phyloP scores from a whole-genome alignment of 92 coral and sea anemone species.

The Anthopleura xanthogrammica region DNA sequence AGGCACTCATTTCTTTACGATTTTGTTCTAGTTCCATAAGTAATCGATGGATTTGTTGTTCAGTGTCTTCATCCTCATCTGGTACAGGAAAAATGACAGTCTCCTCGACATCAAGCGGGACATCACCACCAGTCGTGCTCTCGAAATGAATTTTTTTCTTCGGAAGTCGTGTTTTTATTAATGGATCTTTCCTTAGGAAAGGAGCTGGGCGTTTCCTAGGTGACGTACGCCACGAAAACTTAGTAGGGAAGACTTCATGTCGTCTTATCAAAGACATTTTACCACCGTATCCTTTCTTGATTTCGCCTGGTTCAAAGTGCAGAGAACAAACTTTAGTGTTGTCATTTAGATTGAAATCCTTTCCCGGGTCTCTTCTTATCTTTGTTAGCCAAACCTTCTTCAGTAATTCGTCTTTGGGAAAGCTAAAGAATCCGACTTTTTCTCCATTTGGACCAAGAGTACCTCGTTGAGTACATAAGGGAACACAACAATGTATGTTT shows the following conservation, averaged over 20 bases:
- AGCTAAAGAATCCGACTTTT: neutral
- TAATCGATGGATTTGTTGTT: too few species aligned
- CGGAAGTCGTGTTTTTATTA: too few species aligned
- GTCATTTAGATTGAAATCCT: neutral
- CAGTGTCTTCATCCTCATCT: too few species aligned
- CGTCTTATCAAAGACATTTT: slow-evolving; percentile 18
- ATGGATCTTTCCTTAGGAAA: neutral
- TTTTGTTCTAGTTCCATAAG: too few species aligned
- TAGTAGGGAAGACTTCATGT: slow-evolving; percentile 20
- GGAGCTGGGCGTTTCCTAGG: slow-evolving; percentile 22
- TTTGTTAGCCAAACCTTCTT: slow-evolving; percentile 19
- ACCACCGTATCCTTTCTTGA: slow-evolving; percentile 34
- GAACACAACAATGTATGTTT: neutral
- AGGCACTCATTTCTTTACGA: too few species aligned
- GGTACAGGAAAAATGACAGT: too few species aligned
- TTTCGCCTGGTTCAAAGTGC: slow-evolving; percentile 28
- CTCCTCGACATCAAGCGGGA: too few species aligned
- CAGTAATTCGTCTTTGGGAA: neutral
- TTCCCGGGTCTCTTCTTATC: slow-evolving; percentile 17
- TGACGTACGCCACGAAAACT: slow-evolving; percentile 37
- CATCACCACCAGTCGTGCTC: too few species aligned
- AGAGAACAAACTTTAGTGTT: slow-evolving; percentile 29
- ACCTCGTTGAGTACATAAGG: neutral
- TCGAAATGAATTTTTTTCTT: too few species aligned
- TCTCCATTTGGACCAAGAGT: neutral